phyloP scores from a whole-genome alignment of 2,113 vertebrate species.

The Ivindomyrus marchei region DNA sequence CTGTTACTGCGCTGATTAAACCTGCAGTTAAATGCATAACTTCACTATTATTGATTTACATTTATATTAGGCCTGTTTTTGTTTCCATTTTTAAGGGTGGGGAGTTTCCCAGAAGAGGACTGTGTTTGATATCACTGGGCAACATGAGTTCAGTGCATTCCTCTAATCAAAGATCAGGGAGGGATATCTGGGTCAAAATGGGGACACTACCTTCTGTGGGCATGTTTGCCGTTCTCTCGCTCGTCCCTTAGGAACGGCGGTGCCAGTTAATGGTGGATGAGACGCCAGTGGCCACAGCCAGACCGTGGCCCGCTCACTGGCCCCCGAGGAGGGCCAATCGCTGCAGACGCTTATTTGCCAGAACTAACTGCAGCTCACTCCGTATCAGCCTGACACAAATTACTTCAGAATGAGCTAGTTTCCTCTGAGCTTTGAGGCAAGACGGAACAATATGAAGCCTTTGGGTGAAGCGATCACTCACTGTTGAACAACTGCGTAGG shows the following conservation, averaged over 20 bases:
- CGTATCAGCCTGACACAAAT: constrained; percentile 7
- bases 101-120: neutral
- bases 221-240: neutral
- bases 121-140: constrained; percentile 1
- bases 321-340: neutral
- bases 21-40: neutral
- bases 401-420: neutral
- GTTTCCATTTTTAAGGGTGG: neutral
- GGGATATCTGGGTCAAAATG: neutral
- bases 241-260: neutral
- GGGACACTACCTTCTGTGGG: neutral
- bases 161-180: neutral
- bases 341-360: neutral
- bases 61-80: neutral
- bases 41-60: neutral
- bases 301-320: neutral
- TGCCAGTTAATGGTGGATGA: neutral
- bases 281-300: neutral
- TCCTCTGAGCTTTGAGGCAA: neutral
- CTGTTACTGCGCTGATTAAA: neutral
- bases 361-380: neutral
- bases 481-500: neutral
- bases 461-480: neutral
- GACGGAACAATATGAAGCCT: neutral
- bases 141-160: neutral